Evolutionary conservation across 2,113 vertebrate genomes (phyloP), one percentile per base, ranked within the genome.

Genomic region (Prinia subflava): DNA sequence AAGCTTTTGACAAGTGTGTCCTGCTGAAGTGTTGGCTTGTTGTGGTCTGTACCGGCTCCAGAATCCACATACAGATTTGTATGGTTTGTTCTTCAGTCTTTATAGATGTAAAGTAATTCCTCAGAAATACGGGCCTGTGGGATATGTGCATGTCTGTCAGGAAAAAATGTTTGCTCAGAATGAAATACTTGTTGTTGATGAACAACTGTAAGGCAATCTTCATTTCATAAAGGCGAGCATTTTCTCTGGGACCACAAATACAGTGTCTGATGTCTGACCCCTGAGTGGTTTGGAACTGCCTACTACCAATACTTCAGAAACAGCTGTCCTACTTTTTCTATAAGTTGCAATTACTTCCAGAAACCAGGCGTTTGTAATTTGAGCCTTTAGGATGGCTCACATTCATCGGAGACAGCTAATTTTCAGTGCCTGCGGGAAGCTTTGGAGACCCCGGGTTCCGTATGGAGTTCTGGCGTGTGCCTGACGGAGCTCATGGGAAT

Each of bases 361-460:
- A 35, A 71, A n/a, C 7, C 11, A 31, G 15, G 21, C 55, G 23
- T 28, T 15, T 49, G 25, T 15, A 35, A 70, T 24, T 9, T 10
- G 49, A 41, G 30, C 19, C 39, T 31, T 31, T 24, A 21, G n/a
- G 42, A 28, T 39, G 13, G 39, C 30, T 71, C 39, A 1, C 9
- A 3, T 42, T 59, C 25, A 10, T 10, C 3, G 22, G 25, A 41
- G 23, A 1, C 4, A 8, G n/a, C 30, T 42, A 4, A 5, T n/a
- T 42, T 25, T 39, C 42, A 69, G 77, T n/a, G 53, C 4, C 9
- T 24, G 7, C 3, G 27, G 53, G 18, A 24, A 31, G 57, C 55
- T 14, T 0, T 2, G 10, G 17, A 31, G 60, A 6, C 3, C 17
- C 15, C 6, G 9, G 21, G 6, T 3, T 59, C 33, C 0, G 4